Evolutionary conservation across 2,113 vertebrate genomes (phyloP), one percentile per base, ranked within the genome.

Genomic region (Ciconia stormi): DNA sequence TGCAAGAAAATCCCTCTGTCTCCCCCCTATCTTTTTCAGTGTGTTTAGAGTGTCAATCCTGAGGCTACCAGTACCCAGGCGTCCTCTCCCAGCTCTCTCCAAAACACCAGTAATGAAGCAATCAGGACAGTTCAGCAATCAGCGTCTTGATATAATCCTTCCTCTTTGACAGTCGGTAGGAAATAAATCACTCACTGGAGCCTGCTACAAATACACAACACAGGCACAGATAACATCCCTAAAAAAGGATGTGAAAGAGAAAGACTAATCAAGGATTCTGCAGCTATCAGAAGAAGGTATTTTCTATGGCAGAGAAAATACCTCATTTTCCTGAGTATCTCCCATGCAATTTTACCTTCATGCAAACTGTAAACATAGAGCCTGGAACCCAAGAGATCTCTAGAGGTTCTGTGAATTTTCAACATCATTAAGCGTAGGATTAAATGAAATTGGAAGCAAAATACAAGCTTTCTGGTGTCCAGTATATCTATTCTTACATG

Each of bases 371-470:
- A 90, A 87, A 82, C 1, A 1, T 19, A 56, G 20, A 70, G 13
- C 32, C 84, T 70, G 26, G 25, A 93, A 77, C 12, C 36, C 34
- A 62, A 70, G 53, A 73, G 20, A 36, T 80, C 21, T 84, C 61
- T 72, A 84, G 83, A 95, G 47, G 47, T 87, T 92, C 72, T 92
- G 11, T 79, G 65, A 82, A 82, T 95, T 96, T 95, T 89, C 89
- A 79, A 36, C 49, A 53, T 49, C 34, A 53, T 70, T 95, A 85
- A 82, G 12, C 21, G 30, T 13, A 76, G 72, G 13, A 61, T 89
- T 95, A 85, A 87, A 91, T 52, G 2, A 77, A 87, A 82, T 25
- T 70, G n/a, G 66, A 91, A 74, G 46, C 17, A 85, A 95, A 95
- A 94, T 32, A 56, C 6, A 32, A 77, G 25, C 8, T 56, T 82